phyloP scores from a whole-genome alignment of 2,888 invertebrate species.

The Heliothis peltigera region DNA sequence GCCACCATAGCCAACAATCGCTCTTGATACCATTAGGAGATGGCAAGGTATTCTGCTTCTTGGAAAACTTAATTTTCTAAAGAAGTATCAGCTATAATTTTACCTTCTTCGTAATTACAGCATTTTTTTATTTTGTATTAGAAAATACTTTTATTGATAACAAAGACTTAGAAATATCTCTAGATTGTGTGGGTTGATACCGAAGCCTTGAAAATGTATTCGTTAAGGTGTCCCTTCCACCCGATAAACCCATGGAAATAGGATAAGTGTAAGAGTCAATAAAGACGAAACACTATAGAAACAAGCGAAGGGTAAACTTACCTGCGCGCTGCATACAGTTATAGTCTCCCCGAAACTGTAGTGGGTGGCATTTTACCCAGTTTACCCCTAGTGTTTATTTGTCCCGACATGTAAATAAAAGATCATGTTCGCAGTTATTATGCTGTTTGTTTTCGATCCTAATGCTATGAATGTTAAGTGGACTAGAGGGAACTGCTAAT shows the following conservation, averaged over 20 bases:
- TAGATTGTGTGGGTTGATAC: background rate
- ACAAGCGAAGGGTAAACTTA: background rate
- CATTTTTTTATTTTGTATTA: too few species aligned
- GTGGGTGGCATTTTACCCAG: conserved; percentile 19
- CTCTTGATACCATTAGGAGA: too few species aligned
- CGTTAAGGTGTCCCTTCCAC: conserved; percentile 1
- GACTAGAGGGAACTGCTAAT: conserved; percentile 10
- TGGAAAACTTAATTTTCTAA: too few species aligned
- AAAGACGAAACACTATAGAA: background rate
- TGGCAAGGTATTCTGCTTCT: too few species aligned
- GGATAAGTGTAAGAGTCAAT: background rate
- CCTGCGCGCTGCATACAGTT: background rate
- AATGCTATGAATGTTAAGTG: conserved; percentile 44
- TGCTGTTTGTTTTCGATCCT: conserved; percentile 32
- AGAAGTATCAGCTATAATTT: too few species aligned
- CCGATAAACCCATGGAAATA: background rate
- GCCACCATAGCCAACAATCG: too few species aligned
- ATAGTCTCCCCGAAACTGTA: conserved; percentile 18
- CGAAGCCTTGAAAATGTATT: background rate
- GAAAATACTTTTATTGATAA: too few species aligned
- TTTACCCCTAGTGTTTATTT: conserved; percentile 60
- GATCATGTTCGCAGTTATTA: conserved; percentile 44
- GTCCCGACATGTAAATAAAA: conserved; percentile 54
- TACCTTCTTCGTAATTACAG: too few species aligned
- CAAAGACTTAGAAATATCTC: too few species aligned